Conservation (phyloP, 1,140 invertebrate species). For the Caenorhabditis latens region DNA sequence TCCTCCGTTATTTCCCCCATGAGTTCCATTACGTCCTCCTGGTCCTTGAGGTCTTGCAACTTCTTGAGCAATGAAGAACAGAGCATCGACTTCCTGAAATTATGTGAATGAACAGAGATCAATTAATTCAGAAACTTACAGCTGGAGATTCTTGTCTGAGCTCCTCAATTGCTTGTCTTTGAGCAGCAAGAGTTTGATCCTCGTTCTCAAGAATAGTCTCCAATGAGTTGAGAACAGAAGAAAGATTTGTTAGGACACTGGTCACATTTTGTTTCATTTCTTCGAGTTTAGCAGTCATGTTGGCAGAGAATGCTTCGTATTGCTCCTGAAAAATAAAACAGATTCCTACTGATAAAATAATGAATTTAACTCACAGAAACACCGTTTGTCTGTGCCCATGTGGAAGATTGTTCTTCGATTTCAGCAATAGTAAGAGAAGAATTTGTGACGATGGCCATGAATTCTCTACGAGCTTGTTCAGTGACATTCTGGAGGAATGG, state of each 20-base stretch:
- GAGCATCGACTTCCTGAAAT: constrained; percentile 21
- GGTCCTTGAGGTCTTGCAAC: background rate
- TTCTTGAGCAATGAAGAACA: constrained; percentile 42
- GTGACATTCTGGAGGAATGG: constrained; percentile 19
- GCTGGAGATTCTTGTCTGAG: background rate
- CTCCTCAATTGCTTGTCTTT: background rate
- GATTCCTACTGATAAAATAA: background rate
- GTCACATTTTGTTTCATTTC: constrained; percentile 38
- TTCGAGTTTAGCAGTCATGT: constrained; percentile 10
- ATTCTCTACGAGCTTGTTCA: constrained; percentile 20
- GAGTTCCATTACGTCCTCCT: background rate
- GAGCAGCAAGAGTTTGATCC: constrained; percentile 7
- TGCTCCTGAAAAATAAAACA: background rate
- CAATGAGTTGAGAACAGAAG: constrained; percentile 10
- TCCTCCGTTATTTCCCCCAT: background rate
- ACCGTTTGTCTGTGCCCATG: constrained; percentile 10
- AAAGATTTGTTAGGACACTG: constrained; percentile 30
- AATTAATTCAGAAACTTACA: background rate
- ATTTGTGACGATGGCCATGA: constrained; percentile 22
- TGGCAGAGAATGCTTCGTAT: constrained; percentile 3
- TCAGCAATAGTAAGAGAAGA: constrained; percentile 8
- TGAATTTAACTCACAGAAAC: background rate
- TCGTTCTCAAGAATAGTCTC: constrained; percentile 38
- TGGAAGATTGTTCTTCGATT: constrained; percentile 3
- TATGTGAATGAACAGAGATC: background rate